These are phyloP conservation scores for Oreonectes daqikongensis DNA, from an alignment of 2,797 vertebrate species.

Conservation along the genomic window DNA sequence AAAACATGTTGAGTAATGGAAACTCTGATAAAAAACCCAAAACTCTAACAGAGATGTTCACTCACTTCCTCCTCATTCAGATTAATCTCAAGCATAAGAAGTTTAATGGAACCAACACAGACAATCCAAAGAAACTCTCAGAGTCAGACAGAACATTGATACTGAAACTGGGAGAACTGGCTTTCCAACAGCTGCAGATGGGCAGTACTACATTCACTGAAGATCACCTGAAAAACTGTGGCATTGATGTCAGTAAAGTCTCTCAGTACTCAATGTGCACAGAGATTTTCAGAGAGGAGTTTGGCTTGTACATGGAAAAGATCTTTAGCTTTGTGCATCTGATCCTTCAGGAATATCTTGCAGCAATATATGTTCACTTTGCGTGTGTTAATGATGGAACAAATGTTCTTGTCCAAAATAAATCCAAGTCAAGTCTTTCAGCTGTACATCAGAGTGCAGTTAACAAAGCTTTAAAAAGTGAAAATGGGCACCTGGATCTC, in stretches of 20 bases:
- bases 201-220: constrained; percentile 6
- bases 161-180: constrained; percentile 43
- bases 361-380: constrained; percentile 45
- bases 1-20: constrained; percentile 23
- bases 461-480: constrained; percentile 17
- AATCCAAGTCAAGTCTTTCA: background rate
- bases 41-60: constrained; percentile 51
- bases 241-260: constrained; percentile 18
- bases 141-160: constrained; percentile 35
- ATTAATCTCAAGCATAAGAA: constrained; percentile 41
- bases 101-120: constrained; percentile 26
- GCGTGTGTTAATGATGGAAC: constrained; percentile 10
- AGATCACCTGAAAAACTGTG: constrained; percentile 32
- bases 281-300: constrained; percentile 49
- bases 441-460: constrained; percentile 21
- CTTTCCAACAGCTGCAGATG: constrained; percentile 38
- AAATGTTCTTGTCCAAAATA: constrained; percentile 5
- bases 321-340: constrained; percentile 51
- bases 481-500: constrained; percentile 43
- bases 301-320: constrained; percentile 35
- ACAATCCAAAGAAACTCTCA: constrained; percentile 34
- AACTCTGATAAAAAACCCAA: constrained; percentile 29
- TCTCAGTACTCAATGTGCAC: constrained; percentile 46
- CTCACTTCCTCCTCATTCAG: constrained; percentile 51
- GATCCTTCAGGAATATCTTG: constrained; percentile 47